These are phyloP conservation scores for Nansenia antarctica DNA, from an alignment of 2,113 vertebrate species.

Conservation along the genomic window DNA sequence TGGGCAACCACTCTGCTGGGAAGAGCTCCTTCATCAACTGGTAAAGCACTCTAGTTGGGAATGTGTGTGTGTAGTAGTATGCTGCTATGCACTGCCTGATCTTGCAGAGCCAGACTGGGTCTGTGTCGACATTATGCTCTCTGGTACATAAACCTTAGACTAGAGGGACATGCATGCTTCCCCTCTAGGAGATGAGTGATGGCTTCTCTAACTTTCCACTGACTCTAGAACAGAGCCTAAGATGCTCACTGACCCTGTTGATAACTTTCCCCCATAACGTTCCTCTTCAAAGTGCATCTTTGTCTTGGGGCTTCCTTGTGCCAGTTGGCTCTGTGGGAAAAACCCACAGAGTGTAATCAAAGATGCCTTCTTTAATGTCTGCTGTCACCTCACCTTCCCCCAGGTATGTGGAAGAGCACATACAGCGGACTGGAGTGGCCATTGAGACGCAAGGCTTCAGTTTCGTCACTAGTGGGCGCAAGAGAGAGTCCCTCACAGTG, in stretches of 20 bases:
- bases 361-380: background rate
- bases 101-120: no score
- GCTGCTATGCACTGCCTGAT: no score
- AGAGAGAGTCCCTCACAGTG: slow-evolving; percentile 84
- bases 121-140: no score
- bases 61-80: no score
- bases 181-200: no score
- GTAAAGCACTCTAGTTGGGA: slow-evolving; percentile 53
- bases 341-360: no score
- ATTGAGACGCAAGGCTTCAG: slow-evolving; percentile 86
- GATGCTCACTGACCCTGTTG: background rate
- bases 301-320: background rate
- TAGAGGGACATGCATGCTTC: no score
- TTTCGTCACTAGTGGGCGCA: slow-evolving; percentile 83
- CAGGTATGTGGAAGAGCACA: slow-evolving; percentile 86
- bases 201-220: background rate
- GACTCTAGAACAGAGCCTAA: background rate
- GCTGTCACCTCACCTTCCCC: background rate
- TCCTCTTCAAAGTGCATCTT: background rate
- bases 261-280: background rate
- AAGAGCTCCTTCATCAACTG: slow-evolving; percentile 88
- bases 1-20: slow-evolving; percentile 85
- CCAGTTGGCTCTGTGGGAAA: background rate
- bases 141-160: no score
- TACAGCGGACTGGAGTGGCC: slow-evolving; percentile 84